Base-by-base conservation (phyloP, 1,140 invertebrate genomes). In the Lasaia peninsularis region DNA sequence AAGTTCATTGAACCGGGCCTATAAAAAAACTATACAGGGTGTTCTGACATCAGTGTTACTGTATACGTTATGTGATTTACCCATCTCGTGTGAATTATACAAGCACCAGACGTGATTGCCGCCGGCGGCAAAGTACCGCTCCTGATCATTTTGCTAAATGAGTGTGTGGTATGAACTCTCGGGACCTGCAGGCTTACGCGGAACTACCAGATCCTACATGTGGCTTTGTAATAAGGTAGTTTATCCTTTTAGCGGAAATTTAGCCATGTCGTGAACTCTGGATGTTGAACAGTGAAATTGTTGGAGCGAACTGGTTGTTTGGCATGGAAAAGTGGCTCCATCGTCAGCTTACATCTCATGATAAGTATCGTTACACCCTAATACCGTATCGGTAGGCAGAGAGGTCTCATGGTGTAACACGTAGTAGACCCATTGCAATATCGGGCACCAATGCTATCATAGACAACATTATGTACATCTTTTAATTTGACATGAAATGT, bases 81-180 rank as follows among this genome's bases (percentile, higher is more conserved):
- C 48, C 53, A 56, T 21, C 35, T 73, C 80, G 80, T 83, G 80
- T 76, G 80, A 80, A 83, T 59, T 21, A 18, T 51, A 21, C 21
- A 33, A 50, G 54, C 37, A 57, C 48, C 44, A 56, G 62, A 63
- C 80, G 80, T 84, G 80, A 84, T 65, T 55, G 77, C 80, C 80
- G 34, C 32, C 56, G 77, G 80, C 80, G 24, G 31, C 44, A 35
- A 49, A 69, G 76, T 73, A 70, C 73, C 75, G 76, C 77, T 78
- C 76, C 77, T 67, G 79, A 76, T 72, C 67, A 75, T 78, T 79
- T 79, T 73, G 57, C 69, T 75, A 79, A 78, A 73, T 72, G 68
- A 74, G 62, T 67, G 65, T 58, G 55, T 63, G 58, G 62, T 51
- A 33, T 59, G 57, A 48, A 48, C 44, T 20, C 44, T 48, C n/a